Base-by-base conservation (phyloP, 2,113 vertebrate species). In the Marcusenius ussheri region DNA sequence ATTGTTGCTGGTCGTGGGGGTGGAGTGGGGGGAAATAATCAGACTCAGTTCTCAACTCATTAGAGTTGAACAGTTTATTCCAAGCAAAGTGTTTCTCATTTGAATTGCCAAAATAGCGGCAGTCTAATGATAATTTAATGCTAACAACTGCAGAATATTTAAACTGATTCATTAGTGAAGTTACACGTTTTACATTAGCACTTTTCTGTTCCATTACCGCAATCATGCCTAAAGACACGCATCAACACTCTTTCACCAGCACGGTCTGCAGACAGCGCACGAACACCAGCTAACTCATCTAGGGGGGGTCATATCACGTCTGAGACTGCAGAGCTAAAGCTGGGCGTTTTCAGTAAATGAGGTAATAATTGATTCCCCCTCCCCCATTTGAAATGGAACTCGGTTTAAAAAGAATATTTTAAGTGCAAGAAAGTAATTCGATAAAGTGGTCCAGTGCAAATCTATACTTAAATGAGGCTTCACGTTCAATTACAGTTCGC, bases 111-210 rank as follows among this genome's bases (percentile, higher is more conserved):
- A 94, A 95, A 95, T 95, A 95, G 92, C 89, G 77, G 94, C 94
- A 94, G 93, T 94, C 93, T 95, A 94, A 95, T 95, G 95, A 95
- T 96, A 95, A 96, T 95, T 95, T 94, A 94, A 93, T 94, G 95
- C 95, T 95, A 95, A 95, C 93, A 95, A 93, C 94, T 93, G 91
- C 91, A 90, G 91, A 94, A 93, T 93, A 94, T 94, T 94, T 94
- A 95, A 95, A 93, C 91, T 56, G 93, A 94, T 95, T 96, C 94
- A 95, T 96, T 96, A 96, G 94, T 90, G 91, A 92, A 95, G 91
- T 95, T 93, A 93, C 95, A 94, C 94, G 92, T 94, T 94, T 95
- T 96, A 94, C 93, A 95, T 95, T 95, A 95, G 92, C 95, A 95
- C 95, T 93, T 95, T 94, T 94, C 92, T 91, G 56, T 94, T 94